Conservation (phyloP, 2,888 invertebrate genomes). For the Sinelater perroti region DNA sequence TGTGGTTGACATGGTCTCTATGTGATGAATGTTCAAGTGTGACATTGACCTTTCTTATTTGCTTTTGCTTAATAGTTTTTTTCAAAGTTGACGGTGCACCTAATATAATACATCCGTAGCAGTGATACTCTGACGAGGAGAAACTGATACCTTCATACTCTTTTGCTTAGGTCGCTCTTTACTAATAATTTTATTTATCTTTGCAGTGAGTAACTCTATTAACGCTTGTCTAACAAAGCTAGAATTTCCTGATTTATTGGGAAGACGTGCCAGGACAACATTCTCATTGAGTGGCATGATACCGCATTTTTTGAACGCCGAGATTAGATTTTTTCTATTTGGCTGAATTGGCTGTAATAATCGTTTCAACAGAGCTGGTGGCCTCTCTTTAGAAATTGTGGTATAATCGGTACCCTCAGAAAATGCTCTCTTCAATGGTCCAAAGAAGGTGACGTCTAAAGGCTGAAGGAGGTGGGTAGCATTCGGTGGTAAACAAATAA, state of each 20-base stretch:
- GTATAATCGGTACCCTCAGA: background rate
- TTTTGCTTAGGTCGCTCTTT: slow-evolving; percentile 1
- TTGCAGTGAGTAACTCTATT: background rate
- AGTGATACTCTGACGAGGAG: background rate
- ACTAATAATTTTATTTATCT: background rate
- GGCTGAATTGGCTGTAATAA: slow-evolving; percentile 1
- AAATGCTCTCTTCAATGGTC: slow-evolving; percentile 45
- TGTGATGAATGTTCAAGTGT: too few relatives aligned
- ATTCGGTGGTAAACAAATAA: too few relatives aligned
- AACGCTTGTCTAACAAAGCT: background rate
- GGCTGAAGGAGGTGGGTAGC: slow-evolving; percentile 48
- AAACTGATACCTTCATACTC: background rate
- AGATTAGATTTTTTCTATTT: slow-evolving; percentile 2
- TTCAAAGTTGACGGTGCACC: too few relatives aligned
- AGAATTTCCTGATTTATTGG: background rate
- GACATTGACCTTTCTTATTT: too few relatives aligned
- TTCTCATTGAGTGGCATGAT: background rate
- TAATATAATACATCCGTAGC: background rate
- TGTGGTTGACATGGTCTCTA: too few relatives aligned
- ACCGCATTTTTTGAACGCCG: slow-evolving; percentile 1
- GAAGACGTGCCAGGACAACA: background rate
- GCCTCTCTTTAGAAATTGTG: background rate
- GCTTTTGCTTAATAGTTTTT: too few relatives aligned
- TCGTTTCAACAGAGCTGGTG: slow-evolving; percentile 1
- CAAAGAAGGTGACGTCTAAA: slow-evolving; percentile 49